Conservation (phyloP, 2,113 vertebrate genomes). For the Barnardius zonarius region DNA sequence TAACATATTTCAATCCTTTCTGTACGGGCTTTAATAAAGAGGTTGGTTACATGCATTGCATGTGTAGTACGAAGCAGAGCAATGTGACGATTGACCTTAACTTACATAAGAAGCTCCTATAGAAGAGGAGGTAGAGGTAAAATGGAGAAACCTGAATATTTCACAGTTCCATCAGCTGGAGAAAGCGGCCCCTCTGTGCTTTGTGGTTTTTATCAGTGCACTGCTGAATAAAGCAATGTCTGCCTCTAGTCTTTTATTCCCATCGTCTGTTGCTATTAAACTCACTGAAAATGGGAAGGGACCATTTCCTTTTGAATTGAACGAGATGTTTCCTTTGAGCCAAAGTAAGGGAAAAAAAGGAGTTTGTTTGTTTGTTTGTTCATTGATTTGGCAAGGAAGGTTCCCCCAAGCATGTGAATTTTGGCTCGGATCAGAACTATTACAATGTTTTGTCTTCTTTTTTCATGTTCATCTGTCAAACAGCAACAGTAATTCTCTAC, state of each 20-base stretch:
- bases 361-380: slow-evolving; percentile 51
- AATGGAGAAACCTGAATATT: background rate
- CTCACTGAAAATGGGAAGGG: slow-evolving; percentile 32
- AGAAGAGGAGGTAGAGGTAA: background rate
- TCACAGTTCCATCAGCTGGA: background rate
- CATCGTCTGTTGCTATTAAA: background rate
- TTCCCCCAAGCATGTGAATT: slow-evolving; percentile 17
- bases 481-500: background rate
- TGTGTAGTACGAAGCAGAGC: background rate
- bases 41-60: background rate
- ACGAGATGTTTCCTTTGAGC: background rate
- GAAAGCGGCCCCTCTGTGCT: background rate
- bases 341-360: background rate
- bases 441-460: slow-evolving; percentile 33
- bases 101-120: background rate
- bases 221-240: background rate
- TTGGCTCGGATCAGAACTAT: slow-evolving; percentile 24
- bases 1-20: background rate
- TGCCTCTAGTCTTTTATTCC: slow-evolving; percentile 26
- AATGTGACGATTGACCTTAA: background rate
- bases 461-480: slow-evolving; percentile 23
- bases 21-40: background rate
- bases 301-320: slow-evolving; percentile 28
- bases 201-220: background rate
- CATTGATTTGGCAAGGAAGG: slow-evolving; percentile 37